Percentiles rank a stretch among this genome's conserved stretches.
Evolutionary conservation across 2,888 invertebrate species (phyloP).

Genomic region (Callimorpha dominula): DNA sequence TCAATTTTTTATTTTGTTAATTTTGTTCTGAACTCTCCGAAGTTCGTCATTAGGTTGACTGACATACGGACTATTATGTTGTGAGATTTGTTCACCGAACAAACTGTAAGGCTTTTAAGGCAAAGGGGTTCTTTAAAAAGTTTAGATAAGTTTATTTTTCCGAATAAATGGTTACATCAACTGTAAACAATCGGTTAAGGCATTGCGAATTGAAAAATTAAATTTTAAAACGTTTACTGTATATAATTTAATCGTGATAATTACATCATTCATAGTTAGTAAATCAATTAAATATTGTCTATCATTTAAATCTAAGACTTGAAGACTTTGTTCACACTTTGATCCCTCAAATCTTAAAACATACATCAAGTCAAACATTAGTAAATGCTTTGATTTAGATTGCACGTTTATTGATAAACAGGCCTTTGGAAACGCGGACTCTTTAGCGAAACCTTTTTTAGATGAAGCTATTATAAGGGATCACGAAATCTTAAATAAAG

Average conservation of each 20-base stretch:
- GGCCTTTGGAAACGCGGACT: neutral
- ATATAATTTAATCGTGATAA: slow-evolving; percentile 12
- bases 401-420: neutral
- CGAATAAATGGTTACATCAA: slow-evolving; percentile 2
- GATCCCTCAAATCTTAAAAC: neutral
- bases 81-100: slow-evolving; percentile 29
- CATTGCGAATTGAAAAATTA: slow-evolving; percentile 11
- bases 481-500: too few relatives aligned
- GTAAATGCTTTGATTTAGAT: neutral
- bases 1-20: slow-evolving; percentile 37
- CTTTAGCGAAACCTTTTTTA: neutral
- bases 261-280: slow-evolving; percentile 7
- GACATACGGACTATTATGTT: slow-evolving; percentile 30
- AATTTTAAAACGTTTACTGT: slow-evolving; percentile 6
- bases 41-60: slow-evolving; percentile 38
- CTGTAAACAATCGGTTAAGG: slow-evolving; percentile 7
- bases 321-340: neutral
- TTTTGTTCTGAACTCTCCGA: slow-evolving; percentile 22
- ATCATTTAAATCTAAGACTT: neutral
- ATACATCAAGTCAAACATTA: neutral
- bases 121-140: neutral
- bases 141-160: neutral
- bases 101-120: slow-evolving; percentile 4
- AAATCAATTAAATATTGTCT: slow-evolving; percentile 9
- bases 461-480: neutral